Percentiles rank a stretch among this genome's conserved stretches.
These are phyloP conservation scores for Apocheima hispidaria DNA, from an alignment of 2,888 invertebrate species.

Conservation along the genomic window DNA sequence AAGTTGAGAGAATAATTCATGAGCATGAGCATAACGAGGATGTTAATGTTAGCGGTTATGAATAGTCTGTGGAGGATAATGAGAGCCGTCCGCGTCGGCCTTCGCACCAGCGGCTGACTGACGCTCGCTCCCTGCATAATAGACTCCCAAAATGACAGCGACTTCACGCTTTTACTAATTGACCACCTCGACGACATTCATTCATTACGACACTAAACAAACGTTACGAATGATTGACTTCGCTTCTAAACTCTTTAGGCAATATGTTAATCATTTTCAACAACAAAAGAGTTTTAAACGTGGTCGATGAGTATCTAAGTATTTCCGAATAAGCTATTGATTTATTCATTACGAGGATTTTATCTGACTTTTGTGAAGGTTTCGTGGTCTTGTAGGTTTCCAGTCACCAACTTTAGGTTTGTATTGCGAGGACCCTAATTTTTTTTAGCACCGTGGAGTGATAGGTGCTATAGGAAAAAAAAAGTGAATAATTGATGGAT, in stretches of 20 bases:
- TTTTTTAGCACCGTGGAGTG: not conserved
- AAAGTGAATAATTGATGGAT: not conserved
- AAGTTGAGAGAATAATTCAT: slow-evolving; percentile 74
- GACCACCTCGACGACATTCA: slow-evolving; percentile 77
- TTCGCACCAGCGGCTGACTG: slow-evolving; percentile 71
- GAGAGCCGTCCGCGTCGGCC: slow-evolving; percentile 68
- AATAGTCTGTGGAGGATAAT: slow-evolving; percentile 71
- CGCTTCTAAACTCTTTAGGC: slow-evolving; percentile 58
- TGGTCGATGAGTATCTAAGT: slow-evolving; percentile 26
- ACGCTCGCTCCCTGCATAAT: slow-evolving; percentile 57
- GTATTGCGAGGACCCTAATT: not conserved
- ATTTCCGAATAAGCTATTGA: slow-evolving; percentile 51
- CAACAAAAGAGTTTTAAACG: slow-evolving; percentile 57
- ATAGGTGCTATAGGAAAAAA: not conserved
- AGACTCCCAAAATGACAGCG: slow-evolving; percentile 77
- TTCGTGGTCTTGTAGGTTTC: slow-evolving; percentile 57
- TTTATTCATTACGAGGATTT: slow-evolving; percentile 51
- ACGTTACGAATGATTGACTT: slow-evolving; percentile 73
- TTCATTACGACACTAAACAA: slow-evolving; percentile 70
- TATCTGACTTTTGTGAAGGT: slow-evolving; percentile 52
- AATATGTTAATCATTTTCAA: slow-evolving; percentile 63
- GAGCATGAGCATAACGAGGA: slow-evolving; percentile 71
- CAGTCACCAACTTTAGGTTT: slow-evolving; percentile 51
- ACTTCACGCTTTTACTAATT: slow-evolving; percentile 82
- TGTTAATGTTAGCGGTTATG: slow-evolving; percentile 71